These are phyloP conservation scores for Agrochola circellaris DNA, from an alignment of 2,888 invertebrate species.

Conservation along the genomic window DNA sequence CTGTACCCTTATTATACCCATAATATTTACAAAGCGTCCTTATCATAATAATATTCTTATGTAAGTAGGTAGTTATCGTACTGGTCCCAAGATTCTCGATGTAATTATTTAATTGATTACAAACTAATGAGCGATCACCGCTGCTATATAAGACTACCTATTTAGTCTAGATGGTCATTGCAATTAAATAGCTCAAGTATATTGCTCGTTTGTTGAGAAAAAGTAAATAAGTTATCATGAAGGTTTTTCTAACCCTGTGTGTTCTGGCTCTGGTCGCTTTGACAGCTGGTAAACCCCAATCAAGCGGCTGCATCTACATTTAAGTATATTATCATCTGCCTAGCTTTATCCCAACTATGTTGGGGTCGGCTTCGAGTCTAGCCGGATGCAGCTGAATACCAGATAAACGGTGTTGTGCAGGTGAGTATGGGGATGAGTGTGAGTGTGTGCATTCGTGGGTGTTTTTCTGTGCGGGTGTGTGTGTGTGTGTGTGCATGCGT, in stretches of 20 bases:
- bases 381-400: not conserved
- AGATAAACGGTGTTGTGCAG: too few relatives aligned
- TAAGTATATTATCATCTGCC: too few relatives aligned
- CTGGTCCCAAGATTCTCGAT: not conserved
- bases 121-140: not conserved
- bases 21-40: too few relatives aligned
- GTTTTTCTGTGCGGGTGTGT: too few relatives aligned
- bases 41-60: too few relatives aligned
- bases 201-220: conserved; percentile 3
- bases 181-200: not conserved
- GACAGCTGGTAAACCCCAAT: conserved; percentile 59
- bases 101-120: not conserved
- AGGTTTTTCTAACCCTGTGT: conserved; percentile 59
- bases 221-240: conserved; percentile 60
- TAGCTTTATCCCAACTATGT: not conserved
- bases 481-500: too few relatives aligned
- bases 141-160: conserved; percentile 2
- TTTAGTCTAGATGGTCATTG: not conserved
- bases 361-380: not conserved
- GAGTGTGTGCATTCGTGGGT: too few relatives aligned
- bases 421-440: too few relatives aligned
- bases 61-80: too few relatives aligned
- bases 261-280: conserved; percentile 64
- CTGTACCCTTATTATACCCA: too few relatives aligned
- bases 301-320: conserved; percentile 76